Conservation (phyloP, 2,797 vertebrate species). For the Dallia pectoralis region DNA sequence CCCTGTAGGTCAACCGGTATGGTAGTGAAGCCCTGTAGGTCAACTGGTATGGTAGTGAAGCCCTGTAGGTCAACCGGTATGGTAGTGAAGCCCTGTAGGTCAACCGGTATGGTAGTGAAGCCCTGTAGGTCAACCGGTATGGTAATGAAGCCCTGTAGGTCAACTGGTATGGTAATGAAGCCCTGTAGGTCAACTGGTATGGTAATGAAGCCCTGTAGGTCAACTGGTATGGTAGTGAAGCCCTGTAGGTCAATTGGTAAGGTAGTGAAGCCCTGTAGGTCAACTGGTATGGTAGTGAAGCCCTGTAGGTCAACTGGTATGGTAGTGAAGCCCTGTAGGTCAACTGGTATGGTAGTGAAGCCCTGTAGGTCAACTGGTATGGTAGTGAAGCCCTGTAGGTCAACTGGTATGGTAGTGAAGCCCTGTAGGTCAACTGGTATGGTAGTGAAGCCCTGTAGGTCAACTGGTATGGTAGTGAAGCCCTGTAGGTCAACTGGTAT, state of each 20-base stretch:
- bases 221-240: no score
- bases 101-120: no score
- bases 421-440: conserved; percentile 11
- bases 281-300: no score
- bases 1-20: conserved; percentile 9
- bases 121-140: conserved; percentile 9
- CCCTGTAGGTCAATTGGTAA: conserved; percentile 7
- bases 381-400: neutral
- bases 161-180: no score
- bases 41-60: no score
- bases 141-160: neutral
- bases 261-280: neutral
- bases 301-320: conserved; percentile 11
- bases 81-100: neutral
- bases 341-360: no score
- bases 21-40: neutral
- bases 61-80: conserved; percentile 9
- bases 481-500: conserved; percentile 11
- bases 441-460: neutral
- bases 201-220: neutral
- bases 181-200: conserved; percentile 11
- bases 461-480: no score
- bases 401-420: no score
- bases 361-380: conserved; percentile 11
- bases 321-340: neutral